Evolutionary conservation across 2,113 vertebrate species (phyloP).

Genomic region (Hydropotes inermis): DNA sequence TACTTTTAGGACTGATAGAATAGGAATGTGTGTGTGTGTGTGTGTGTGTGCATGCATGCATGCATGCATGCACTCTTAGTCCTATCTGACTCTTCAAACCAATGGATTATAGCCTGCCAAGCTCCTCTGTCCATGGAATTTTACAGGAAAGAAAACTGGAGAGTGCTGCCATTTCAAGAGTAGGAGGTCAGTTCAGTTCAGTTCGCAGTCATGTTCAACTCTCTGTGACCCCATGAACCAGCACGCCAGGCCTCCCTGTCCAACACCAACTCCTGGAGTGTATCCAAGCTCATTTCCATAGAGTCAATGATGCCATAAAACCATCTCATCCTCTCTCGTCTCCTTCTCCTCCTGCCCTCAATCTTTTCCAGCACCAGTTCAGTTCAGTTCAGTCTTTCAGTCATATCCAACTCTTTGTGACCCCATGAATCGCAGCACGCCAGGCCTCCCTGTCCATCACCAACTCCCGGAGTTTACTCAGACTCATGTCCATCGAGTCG

Average conservation of each 20-base stretch:
- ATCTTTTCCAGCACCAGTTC: neutral
- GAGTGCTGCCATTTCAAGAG: neutral
- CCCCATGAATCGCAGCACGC: neutral
- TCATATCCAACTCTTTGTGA: neutral
- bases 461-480: neutral
- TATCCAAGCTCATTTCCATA: neutral
- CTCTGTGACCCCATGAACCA: neutral
- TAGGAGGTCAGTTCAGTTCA: neutral
- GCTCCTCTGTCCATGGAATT: neutral
- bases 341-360: neutral
- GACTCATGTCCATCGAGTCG: neutral
- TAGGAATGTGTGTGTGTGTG: neutral
- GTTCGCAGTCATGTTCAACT: neutral
- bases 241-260: neutral
- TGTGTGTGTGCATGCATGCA: fast-evolving
- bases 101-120: neutral
- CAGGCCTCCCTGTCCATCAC: neutral
- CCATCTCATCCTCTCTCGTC: neutral
- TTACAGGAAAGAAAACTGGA: neutral
- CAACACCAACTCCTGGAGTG: neutral
- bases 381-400: no score
- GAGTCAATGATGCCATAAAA: neutral
- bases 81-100: neutral
- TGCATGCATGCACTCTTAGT: fast-evolving
- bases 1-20: neutral